Evolutionary conservation across 2,113 vertebrate species (phyloP), one percentile per base, ranked within the genome.

Genomic region (Dipodomys merriami): DNA sequence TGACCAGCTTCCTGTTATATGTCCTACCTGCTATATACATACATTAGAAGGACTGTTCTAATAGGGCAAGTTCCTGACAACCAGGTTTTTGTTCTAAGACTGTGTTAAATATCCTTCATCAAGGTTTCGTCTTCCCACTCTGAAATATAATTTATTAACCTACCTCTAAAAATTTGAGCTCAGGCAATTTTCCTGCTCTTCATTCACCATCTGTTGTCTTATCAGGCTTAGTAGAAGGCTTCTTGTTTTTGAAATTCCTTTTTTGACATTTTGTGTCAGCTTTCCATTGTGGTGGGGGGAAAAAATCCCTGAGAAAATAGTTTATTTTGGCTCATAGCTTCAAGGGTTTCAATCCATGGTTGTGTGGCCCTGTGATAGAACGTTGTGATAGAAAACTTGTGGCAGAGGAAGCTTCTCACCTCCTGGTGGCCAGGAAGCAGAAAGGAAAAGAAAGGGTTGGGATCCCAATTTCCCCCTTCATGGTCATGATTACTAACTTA

Each of bases 181-280:
- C 30, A 44, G 25, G 33, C 1, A 80, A 22, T 46, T 57, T 81
- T 73, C 19, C n/a, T 96, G 53, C 20, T 35, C 27, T 46, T 49
- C 30, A 5, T 86, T 39, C 5, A 39, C 81, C 69, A 7, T 79
- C 46, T 82, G 18, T 87, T 27, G 39, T 79, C 39, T 85, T 83
- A 73, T 0, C 82, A 19, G 73, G 49, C 5, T 49, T 27, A 30
- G 49, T 20, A 65, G 16, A 39, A 8, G 22, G 15, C 64, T 83
- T 94, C 62, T 44, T 83, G 6, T 53, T 79, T 71, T 73, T 88
- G 11, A 92, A 83, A 78, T 91, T 35, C 12, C n/a, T 80, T 86
- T 72, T 29, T 33, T 76, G 15, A 71, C 4, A 39, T 39, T 39
- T 39, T 39, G 39, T 39, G 39, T 16, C n/a, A 84, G 29, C 5